These are phyloP conservation scores for Phenacoccus solenopsis DNA, from an alignment of 1,140 invertebrate species.

Conservation along the genomic window DNA sequence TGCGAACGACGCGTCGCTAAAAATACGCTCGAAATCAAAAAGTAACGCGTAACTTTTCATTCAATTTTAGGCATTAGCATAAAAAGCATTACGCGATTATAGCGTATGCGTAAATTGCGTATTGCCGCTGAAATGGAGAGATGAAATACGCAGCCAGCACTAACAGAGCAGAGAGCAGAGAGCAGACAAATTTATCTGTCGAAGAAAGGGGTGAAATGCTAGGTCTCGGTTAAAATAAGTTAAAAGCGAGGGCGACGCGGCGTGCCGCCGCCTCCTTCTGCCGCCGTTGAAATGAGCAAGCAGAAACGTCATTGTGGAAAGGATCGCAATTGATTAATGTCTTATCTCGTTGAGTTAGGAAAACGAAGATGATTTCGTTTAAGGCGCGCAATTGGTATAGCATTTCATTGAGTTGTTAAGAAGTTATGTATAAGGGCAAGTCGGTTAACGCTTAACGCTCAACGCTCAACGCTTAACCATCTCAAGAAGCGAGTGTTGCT, in stretches of 20 bases:
- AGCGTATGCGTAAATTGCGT: not conserved
- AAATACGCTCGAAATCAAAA: not conserved
- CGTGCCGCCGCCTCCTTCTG: not conserved
- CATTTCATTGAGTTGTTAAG: conserved; percentile 2
- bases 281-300: not conserved
- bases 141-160: not conserved
- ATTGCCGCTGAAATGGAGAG: too few relatives aligned
- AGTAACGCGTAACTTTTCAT: not conserved
- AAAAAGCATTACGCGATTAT: not conserved
- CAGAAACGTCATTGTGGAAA: not conserved
- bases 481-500: too few relatives aligned
- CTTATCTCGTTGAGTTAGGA: conserved; percentile 1
- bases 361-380: not conserved
- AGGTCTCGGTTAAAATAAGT: not conserved
- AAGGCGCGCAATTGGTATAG: not conserved
- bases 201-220: not conserved
- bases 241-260: not conserved
- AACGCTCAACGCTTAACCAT: too few relatives aligned
- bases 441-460: not conserved
- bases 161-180: too few relatives aligned
- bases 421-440: not conserved
- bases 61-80: not conserved
- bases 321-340: not conserved
- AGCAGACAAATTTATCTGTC: conserved; percentile 1
- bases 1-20: too few relatives aligned